These are phyloP conservation scores for Drosophila phalerata DNA, from an alignment of 2,888 invertebrate species.

Conservation along the genomic window DNA sequence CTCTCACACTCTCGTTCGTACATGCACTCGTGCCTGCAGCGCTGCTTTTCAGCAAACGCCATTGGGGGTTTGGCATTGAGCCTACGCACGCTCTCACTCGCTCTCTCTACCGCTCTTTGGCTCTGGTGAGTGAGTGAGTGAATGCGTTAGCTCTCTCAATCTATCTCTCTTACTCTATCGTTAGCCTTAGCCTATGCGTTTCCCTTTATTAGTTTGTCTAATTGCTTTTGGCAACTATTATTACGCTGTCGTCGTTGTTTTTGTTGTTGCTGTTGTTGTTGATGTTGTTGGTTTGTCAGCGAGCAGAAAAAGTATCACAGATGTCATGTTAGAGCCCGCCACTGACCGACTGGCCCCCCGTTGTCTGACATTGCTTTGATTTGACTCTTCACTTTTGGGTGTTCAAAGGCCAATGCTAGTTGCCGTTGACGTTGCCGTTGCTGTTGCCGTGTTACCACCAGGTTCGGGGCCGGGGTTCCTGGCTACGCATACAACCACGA, in stretches of 20 bases:
- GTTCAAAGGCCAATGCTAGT: slow-evolving; percentile 49
- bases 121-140: not conserved
- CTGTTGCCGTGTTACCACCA: slow-evolving; percentile 28
- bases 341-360: slow-evolving; percentile 41
- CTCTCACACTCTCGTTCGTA: slow-evolving; percentile 24
- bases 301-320: slow-evolving; percentile 71
- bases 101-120: slow-evolving; percentile 17
- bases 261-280: slow-evolving; percentile 32
- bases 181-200: slow-evolving; percentile 47
- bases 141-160: not conserved
- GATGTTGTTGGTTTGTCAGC: slow-evolving; percentile 60
- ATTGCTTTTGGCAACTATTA: slow-evolving; percentile 80
- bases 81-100: slow-evolving; percentile 40
- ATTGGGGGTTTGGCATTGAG: slow-evolving; percentile 79
- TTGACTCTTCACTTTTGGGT: slow-evolving; percentile 74
- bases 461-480: slow-evolving; percentile 20
- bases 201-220: slow-evolving; percentile 80
- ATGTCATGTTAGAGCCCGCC: slow-evolving; percentile 62
- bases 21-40: slow-evolving; percentile 61
- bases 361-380: slow-evolving; percentile 59
- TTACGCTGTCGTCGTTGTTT: slow-evolving; percentile 49
- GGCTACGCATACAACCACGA: slow-evolving; percentile 20
- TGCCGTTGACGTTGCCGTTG: slow-evolving; percentile 14
- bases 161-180: slow-evolving; percentile 8
- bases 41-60: slow-evolving; percentile 72